Evolutionary conservation across 2,113 vertebrate species (phyloP).

Genomic region (Hylia prasina): DNA sequence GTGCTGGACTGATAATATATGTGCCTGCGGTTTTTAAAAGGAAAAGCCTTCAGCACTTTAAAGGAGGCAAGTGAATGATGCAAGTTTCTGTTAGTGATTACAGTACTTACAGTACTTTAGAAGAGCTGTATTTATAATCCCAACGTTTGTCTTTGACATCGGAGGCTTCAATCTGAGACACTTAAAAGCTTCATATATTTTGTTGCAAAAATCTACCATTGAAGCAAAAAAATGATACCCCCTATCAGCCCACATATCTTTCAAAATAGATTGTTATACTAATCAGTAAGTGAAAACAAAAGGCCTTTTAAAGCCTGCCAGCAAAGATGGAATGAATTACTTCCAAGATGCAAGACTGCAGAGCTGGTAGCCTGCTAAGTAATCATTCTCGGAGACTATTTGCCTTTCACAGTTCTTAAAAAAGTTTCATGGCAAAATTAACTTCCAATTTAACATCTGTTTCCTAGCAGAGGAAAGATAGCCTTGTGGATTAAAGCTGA

Average conservation of each 20-base stretch:
- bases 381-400: conserved; percentile 37
- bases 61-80: background rate
- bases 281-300: conserved; percentile 49
- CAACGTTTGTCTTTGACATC: background rate
- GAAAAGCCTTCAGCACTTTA: conserved; percentile 23
- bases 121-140: conserved; percentile 8
- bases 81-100: conserved; percentile 7
- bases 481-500: background rate
- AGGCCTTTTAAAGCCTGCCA: conserved; percentile 46
- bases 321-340: conserved; percentile 54
- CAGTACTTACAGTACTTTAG: conserved; percentile 2
- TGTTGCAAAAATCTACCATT: background rate
- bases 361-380: conserved; percentile 38
- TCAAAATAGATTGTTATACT: conserved; percentile 30
- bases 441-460: conserved; percentile 63
- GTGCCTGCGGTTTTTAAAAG: background rate
- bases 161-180: background rate
- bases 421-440: conserved; percentile 61
- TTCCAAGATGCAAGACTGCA: conserved; percentile 8
- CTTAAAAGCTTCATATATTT: conserved; percentile 41
- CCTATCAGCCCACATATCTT: conserved; percentile 22
- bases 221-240: conserved; percentile 19
- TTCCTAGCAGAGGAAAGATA: conserved; percentile 54
- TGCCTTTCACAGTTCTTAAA: conserved; percentile 48
- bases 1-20: background rate